Evolutionary conservation across 1,140 invertebrate species (phyloP).

Genomic region (Polypedilum pembai): DNA sequence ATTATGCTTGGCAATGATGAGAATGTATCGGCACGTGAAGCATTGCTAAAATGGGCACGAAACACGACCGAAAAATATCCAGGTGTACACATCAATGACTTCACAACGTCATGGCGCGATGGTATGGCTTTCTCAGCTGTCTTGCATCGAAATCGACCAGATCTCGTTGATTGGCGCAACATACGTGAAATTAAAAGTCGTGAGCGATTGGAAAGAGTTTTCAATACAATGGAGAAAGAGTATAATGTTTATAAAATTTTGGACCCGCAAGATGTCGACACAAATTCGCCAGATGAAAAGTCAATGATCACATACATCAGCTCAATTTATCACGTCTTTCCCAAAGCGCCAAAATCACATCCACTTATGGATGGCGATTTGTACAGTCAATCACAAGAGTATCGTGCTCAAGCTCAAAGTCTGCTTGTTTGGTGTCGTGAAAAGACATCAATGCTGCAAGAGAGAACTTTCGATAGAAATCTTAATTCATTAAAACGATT

Average conservation of each 20-base stretch:
- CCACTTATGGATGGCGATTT: constrained; percentile 81
- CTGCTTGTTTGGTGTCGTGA: constrained; percentile 80
- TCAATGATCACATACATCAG: constrained; percentile 97
- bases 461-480: constrained; percentile 77
- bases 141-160: constrained; percentile 82
- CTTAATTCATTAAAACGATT: constrained; percentile 87
- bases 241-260: constrained; percentile 91
- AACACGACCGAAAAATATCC: constrained; percentile 79
- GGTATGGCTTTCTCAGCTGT: constrained; percentile 86
- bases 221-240: constrained; percentile 86
- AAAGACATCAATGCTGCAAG: constrained; percentile 70
- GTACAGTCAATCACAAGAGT: constrained; percentile 74
- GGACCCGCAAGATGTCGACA: constrained; percentile 97
- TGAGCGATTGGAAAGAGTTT: constrained; percentile 88
- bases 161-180: constrained; percentile 83
- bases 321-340: constrained; percentile 92
- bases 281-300: constrained; percentile 92
- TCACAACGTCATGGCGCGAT: constrained; percentile 81
- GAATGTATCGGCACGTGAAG: constrained; percentile 74
- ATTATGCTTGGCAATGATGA: constrained; percentile 76
- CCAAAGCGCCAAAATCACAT: constrained; percentile 76
- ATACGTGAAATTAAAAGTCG: constrained; percentile 48
- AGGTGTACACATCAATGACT: constrained; percentile 74
- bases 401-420: constrained; percentile 69
- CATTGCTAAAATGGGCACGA: constrained; percentile 76